Evolutionary conservation across 2,797 vertebrate genomes (phyloP).

Genomic region (Lepilemur septentrionalis): DNA sequence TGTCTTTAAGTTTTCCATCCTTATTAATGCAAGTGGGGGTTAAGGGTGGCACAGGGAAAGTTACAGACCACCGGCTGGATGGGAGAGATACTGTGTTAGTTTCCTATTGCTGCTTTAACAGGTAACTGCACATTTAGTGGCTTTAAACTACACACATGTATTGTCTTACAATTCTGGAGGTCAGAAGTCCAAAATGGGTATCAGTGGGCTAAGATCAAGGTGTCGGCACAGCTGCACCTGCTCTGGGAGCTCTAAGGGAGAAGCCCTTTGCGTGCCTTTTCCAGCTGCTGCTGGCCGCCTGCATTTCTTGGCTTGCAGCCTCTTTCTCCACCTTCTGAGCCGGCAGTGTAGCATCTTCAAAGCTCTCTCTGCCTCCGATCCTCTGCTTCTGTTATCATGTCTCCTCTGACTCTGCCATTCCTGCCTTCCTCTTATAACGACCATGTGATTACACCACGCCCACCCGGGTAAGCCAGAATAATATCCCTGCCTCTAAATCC

Average conservation of each 20-base stretch:
- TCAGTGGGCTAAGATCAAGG: not conserved
- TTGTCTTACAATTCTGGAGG: not conserved
- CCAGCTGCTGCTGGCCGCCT: not conserved
- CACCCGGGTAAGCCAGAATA: not conserved
- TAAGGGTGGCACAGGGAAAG: not conserved
- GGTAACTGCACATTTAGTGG: not conserved
- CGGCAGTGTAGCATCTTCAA: not conserved
- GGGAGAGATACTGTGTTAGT: not conserved
- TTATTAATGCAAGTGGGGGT: not conserved
- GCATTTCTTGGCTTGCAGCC: not conserved
- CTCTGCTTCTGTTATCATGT: not conserved
- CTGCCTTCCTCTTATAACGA: not conserved
- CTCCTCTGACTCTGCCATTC: not conserved
- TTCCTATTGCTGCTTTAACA: not conserved
- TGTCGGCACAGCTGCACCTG: accelerated
- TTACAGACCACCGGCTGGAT: not conserved
- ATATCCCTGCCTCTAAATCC: not conserved
- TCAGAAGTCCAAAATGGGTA: not conserved
- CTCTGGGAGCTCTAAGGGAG: not conserved
- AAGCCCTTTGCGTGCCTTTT: not conserved
- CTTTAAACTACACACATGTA: not conserved
- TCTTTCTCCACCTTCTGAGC: not conserved
- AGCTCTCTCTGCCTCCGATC: not conserved
- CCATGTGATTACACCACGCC: not conserved
- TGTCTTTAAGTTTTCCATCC: not conserved